A percentile compares a stretch with the other conserved stretches of the same genome.
Evolutionary conservation across 2,797 vertebrate species (phyloP).

Genomic region (Gila robusta): DNA sequence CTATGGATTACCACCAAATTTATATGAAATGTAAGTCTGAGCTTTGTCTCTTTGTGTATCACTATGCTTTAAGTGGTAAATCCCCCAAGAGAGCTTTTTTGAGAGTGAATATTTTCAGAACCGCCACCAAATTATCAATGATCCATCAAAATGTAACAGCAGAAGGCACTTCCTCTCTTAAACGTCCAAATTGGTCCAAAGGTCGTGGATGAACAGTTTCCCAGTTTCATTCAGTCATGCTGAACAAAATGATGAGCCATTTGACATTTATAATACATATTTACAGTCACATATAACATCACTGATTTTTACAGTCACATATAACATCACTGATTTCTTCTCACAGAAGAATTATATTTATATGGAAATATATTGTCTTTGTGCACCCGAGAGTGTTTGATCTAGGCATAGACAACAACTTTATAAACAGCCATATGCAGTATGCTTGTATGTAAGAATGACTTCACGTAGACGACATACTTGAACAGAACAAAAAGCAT

Average conservation of each 20-base stretch:
- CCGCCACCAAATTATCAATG: background rate
- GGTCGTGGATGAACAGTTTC: constrained; percentile 30
- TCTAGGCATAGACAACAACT: background rate
- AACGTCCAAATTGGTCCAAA: constrained; percentile 32
- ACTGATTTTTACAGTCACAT: background rate
- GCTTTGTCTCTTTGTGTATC: background rate
- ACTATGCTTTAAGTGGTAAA: background rate
- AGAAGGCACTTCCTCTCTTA: constrained; percentile 36
- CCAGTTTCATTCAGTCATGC: constrained; percentile 18
- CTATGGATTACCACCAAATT: background rate
- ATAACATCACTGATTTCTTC: constrained; percentile 9
- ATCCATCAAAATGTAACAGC: constrained; percentile 18
- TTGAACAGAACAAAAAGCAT: background rate
- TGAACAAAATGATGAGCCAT: constrained; percentile 1
- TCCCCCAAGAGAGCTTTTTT: background rate
- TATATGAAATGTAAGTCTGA: background rate
- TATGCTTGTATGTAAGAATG: background rate
- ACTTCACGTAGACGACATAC: background rate
- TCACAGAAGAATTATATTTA: background rate
- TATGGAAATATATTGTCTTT: background rate
- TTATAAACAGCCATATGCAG: background rate
- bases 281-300: constrained; percentile 9
- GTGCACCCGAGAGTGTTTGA: background rate
- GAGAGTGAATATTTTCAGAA: background rate
- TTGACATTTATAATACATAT: constrained; percentile 11